These are phyloP conservation scores for Cairina moschata DNA, from an alignment of 2,113 vertebrate genomes.

Conservation along the genomic window DNA sequence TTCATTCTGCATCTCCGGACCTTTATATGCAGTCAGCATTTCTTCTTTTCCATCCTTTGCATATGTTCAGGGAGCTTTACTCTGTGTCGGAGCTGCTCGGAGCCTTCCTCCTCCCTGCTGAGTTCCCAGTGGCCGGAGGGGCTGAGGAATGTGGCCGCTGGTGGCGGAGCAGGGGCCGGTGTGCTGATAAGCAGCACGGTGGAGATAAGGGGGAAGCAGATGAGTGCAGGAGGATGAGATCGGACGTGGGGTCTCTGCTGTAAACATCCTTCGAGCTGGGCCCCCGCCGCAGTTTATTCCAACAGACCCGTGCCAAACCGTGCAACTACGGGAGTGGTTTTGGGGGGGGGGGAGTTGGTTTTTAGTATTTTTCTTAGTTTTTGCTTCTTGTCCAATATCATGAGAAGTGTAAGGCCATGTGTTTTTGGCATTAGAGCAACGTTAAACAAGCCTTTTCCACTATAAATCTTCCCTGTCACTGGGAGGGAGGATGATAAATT, in stretches of 20 bases:
- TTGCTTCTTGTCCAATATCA: neutral
- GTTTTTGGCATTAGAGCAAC: conserved; percentile 22
- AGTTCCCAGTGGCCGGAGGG: neutral
- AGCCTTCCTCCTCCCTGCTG: neutral
- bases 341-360: neutral
- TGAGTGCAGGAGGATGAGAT: neutral
- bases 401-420: conserved; percentile 20
- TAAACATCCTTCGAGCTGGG: neutral
- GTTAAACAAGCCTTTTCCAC: conserved; percentile 54
- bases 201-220: neutral
- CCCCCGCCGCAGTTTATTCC: neutral
- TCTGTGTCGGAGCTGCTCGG: rapidly evolving
- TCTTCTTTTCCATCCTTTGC: neutral
- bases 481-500: conserved; percentile 55
- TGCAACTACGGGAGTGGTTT: neutral
- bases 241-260: neutral
- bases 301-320: neutral
- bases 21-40: neutral
- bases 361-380: neutral
- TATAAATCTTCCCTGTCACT: conserved; percentile 50
- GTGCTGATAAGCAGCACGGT: neutral
- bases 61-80: neutral
- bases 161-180: neutral
- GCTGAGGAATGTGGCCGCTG: neutral
- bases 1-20: neutral